Conservation (phyloP, 2,113 vertebrate genomes). For the Rhinogobius similis region DNA sequence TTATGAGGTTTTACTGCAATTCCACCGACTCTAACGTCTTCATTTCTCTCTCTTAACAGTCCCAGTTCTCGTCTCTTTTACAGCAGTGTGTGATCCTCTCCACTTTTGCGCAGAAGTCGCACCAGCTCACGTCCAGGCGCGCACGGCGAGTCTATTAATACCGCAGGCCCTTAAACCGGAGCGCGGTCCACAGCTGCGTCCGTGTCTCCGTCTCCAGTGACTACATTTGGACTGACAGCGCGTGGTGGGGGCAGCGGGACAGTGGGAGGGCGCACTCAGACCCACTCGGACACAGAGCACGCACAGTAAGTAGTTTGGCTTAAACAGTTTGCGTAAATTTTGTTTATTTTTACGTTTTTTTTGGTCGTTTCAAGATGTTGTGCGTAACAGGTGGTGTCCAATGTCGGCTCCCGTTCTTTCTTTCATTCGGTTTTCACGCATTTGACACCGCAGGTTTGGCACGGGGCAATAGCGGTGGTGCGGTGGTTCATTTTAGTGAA, state of each 20-base stretch:
- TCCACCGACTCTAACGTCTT: background rate
- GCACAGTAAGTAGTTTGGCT: slow-evolving; percentile 43
- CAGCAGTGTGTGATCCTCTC: background rate
- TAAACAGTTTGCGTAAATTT: background rate
- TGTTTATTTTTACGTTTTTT: background rate
- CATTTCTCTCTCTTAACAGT: background rate
- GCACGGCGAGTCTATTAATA: slow-evolving; percentile 60
- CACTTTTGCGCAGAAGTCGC: slow-evolving; percentile 7
- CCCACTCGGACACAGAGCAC: slow-evolving; percentile 23
- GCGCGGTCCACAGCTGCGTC: slow-evolving; percentile 39
- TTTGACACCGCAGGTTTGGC: background rate
- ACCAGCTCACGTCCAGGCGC: no score
- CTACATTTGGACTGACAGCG: slow-evolving; percentile 60
- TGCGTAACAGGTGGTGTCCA: slow-evolving; percentile 7
- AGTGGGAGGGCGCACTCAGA: slow-evolving; percentile 12
- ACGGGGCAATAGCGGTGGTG: no score
- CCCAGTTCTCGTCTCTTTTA: background rate
- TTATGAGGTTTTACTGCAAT: background rate
- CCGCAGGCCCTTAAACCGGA: slow-evolving; percentile 42
- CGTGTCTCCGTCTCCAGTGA: slow-evolving; percentile 12
- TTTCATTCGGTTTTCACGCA: background rate
- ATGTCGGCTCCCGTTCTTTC: background rate
- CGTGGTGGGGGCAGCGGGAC: slow-evolving; percentile 20
- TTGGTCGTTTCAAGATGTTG: background rate
- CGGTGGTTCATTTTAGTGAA: background rate